A percentile compares a stretch with the other conserved stretches of the same genome.
Conservation (phyloP, 2,113 vertebrate genomes). For the Rhinopomastus cyanomelas region DNA sequence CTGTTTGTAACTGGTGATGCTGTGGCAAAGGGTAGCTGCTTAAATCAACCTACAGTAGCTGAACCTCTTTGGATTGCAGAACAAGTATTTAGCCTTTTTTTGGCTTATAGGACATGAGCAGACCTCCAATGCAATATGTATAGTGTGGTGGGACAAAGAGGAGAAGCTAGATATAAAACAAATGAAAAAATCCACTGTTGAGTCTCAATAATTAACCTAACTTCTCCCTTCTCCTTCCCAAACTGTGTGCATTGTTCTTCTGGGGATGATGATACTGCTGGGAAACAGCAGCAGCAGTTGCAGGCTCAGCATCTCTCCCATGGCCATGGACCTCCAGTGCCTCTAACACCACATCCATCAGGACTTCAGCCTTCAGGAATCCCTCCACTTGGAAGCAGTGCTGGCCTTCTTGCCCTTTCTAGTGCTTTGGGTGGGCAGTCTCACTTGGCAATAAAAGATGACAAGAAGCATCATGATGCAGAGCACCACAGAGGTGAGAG, state of each 20-base stretch:
- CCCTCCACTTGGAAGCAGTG: constrained; percentile 88
- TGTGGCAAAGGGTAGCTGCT: neutral
- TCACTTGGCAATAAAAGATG: constrained; percentile 92
- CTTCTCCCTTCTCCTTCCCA: constrained; percentile 13
- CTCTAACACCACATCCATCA: constrained; percentile 91
- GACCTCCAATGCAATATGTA: neutral
- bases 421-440: constrained; percentile 89
- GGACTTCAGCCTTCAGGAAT: constrained; percentile 90
- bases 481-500: constrained; percentile 96
- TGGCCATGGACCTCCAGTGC: constrained; percentile 90
- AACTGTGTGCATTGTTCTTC: neutral
- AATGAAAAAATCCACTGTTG: neutral
- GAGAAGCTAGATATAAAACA: neutral
- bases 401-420: constrained; percentile 92
- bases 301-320: constrained; percentile 92
- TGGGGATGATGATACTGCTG: constrained; percentile 18
- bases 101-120: neutral
- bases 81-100: neutral
- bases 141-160: neutral
- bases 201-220: constrained; percentile 41
- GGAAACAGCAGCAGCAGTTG: constrained; percentile 83
- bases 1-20: neutral
- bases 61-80: neutral
- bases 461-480: constrained; percentile 91
- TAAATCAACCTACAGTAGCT: neutral